Evolutionary conservation across 2,797 vertebrate species (phyloP), one percentile per base, ranked within the genome.

Genomic region (Poecilia velifera): DNA sequence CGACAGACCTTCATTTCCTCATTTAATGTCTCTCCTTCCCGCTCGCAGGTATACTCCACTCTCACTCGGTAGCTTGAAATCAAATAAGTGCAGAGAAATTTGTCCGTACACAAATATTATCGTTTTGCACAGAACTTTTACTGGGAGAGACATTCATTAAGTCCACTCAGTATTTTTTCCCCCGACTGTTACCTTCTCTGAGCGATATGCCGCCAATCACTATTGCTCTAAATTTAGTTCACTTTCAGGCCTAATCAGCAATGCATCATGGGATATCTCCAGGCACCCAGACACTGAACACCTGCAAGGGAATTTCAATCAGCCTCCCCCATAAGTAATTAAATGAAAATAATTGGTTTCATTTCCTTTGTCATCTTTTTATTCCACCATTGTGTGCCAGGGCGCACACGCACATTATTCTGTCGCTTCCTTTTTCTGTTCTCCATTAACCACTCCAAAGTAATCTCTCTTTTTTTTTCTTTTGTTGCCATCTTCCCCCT

Each of bases 241-340:
- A 84, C 87, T 88, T 88, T 80, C 76, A 78, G 78, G 78, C 79
- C 82, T 90, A 93, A 94, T 95, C 94, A 93, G 87, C 89, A 89
- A 83, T 91, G 90, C 91, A 95, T 95, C 92, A 87, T 72, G 81
- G 85, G 91, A 94, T 93, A 94, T 95, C 94, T 94, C 62, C 86
- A 87, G 85, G 81, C 90, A 82, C 88, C 85, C 91, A 92, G 87
- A 91, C 84, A 87, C 78, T 87, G 78, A 87, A 86, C 87, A 89
- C 86, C 91, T 93, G 88, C 84, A 80, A 88, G 80, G 88, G 91
- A 91, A 92, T 95, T 91, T 91, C 87, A 94, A 84, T 94, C 87
- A 89, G 86, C 84, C 83, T 76, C 88, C 77, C 82, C 86, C 86
- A 88, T 90, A 91, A 93, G 89, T 90, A 94, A 94, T 95, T 94